Base-by-base conservation (phyloP, 1,140 invertebrate species). In the Cydia pomonella region DNA sequence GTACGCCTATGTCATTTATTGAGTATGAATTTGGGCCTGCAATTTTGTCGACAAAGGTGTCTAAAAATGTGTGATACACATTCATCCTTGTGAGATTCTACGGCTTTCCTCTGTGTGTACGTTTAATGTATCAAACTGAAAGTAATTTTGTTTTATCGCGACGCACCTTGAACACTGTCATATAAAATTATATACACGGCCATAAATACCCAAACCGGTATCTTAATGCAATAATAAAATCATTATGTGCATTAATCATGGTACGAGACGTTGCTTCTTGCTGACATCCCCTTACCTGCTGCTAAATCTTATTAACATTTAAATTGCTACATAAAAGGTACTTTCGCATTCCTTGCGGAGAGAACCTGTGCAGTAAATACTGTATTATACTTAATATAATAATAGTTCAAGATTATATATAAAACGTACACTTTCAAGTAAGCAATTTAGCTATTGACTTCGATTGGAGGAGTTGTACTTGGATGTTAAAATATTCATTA, bases 251-350 rank as follows among this genome's bases (percentile, higher is more conserved):
- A 78, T 83, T 82, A 82, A 84, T 82, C 77, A 77, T 79, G 62
- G 21, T 73, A 76, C 72, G 71, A 77, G 73, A 21, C 77, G 77
- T 80, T 80, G 79, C 76, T 75, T 82, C 80, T 82, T 59, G 50
- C 38, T 81, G 77, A 82, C 73, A 64, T 74, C 72, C 33, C 69
- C 76, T 76, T 72, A 74, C 76, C 50, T 75, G 47, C 73, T 79
- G 62, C 76, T 79, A 82, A 78, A 77, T 78, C 78, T 53, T 74
- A 83, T 85, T 83, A 81, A 83, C 79, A 83, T 83, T 83, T 85
- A 85, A 77, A 85, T 83, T 81, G 79, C 82, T 79, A 63, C 72
- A 63, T 73, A 69, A 73, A 76, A 76, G 72, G 27, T 72, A 66
- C 69, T 73, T 72, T 74, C 74, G 73, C 76, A 63, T 63, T 25